Percentiles rank a stretch among this genome's conserved stretches.
Evolutionary conservation across 2,888 invertebrate species (phyloP).

Genomic region (Taenaris catops): DNA sequence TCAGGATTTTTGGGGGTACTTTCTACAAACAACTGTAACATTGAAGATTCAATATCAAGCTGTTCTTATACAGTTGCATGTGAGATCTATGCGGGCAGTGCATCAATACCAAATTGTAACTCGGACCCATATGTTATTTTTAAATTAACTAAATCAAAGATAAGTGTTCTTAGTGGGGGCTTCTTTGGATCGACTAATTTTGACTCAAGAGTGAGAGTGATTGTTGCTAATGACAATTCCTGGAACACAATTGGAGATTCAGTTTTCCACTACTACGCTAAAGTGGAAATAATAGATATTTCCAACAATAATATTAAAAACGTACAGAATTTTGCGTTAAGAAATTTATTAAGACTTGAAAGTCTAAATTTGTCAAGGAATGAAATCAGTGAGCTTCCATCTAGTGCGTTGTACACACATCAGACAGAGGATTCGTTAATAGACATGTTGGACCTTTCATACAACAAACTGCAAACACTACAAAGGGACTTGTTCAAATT

Average conservation of each 20-base stretch:
- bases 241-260: slow-evolving; percentile 40
- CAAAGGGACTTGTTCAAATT: slow-evolving; percentile 32
- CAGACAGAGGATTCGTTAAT: slow-evolving; percentile 31
- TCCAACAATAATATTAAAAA: slow-evolving; percentile 39
- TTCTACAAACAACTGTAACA: slow-evolving; percentile 31
- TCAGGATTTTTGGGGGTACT: slow-evolving; percentile 25
- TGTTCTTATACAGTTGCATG: slow-evolving; percentile 49
- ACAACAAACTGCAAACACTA: slow-evolving; percentile 39
- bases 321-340: slow-evolving; percentile 44
- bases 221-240: slow-evolving; percentile 36
- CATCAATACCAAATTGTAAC: slow-evolving; percentile 36
- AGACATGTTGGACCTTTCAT: slow-evolving; percentile 43
- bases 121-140: slow-evolving; percentile 41
- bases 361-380: slow-evolving; percentile 51
- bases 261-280: slow-evolving; percentile 47
- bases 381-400: slow-evolving; percentile 34
- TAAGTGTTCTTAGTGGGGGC: slow-evolving; percentile 31
- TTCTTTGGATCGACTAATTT: slow-evolving; percentile 63
- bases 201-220: slow-evolving; percentile 46
- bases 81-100: slow-evolving; percentile 33
- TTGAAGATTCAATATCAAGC: slow-evolving; percentile 22
- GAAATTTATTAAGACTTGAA: slow-evolving; percentile 31
- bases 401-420: slow-evolving; percentile 34
- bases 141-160: slow-evolving; percentile 33
- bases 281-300: slow-evolving; percentile 37